These are phyloP conservation scores for Sternarchorhynchus goeldii DNA, from an alignment of 2,797 vertebrate species.

Conservation along the genomic window DNA sequence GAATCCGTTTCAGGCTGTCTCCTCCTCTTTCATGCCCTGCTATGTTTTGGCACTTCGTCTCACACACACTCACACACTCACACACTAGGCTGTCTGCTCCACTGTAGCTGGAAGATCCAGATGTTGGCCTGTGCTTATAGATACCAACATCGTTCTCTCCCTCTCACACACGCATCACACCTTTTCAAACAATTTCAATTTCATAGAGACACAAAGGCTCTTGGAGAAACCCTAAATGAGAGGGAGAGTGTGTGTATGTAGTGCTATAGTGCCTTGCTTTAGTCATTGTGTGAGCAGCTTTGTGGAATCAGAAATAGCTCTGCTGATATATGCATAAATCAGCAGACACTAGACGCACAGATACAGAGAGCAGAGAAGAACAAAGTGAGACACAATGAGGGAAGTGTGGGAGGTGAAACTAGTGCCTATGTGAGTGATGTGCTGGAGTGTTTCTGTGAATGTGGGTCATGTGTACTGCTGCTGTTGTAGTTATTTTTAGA, in stretches of 20 bases:
- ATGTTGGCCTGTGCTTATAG: background rate
- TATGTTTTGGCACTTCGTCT: background rate
- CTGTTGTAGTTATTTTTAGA: constrained; percentile 3
- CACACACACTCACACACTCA: background rate
- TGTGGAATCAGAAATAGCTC: constrained; percentile 13
- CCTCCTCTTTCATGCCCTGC: background rate
- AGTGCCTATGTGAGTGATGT: background rate
- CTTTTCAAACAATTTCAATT: background rate
- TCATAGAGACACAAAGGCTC: background rate
- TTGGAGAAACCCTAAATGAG: background rate
- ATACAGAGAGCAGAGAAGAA: background rate
- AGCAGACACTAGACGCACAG: constrained; percentile 26
- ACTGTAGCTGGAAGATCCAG: background rate
- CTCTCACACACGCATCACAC: background rate
- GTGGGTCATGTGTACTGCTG: background rate
- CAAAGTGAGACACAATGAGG: constrained; percentile 8
- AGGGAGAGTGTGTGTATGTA: background rate
- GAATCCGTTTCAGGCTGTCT: background rate
- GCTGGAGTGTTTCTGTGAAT: background rate
- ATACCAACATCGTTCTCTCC: background rate
- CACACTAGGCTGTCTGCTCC: constrained; percentile 8
- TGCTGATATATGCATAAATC: constrained; percentile 40
- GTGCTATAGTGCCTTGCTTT: constrained; percentile 5
- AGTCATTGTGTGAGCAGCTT: constrained; percentile 23
- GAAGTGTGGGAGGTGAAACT: background rate